Evolutionary conservation across 2,797 vertebrate genomes (phyloP).

Genomic region (Anisognathus igniventris): DNA sequence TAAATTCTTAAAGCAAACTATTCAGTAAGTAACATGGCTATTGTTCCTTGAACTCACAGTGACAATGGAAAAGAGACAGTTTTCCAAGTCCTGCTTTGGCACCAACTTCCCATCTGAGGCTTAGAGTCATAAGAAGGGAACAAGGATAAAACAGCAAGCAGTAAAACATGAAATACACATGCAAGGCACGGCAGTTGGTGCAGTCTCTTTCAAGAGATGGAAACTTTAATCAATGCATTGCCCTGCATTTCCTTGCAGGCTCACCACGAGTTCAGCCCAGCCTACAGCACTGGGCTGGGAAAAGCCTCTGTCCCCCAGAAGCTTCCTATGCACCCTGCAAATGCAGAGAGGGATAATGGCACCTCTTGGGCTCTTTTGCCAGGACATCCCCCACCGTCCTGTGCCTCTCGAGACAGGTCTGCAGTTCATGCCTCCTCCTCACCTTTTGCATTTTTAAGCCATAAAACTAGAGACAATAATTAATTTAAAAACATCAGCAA

Average conservation of each 20-base stretch:
- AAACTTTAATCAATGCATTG: background rate
- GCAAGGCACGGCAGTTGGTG: background rate
- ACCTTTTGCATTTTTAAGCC: background rate
- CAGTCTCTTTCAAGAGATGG: background rate
- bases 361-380: background rate
- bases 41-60: background rate
- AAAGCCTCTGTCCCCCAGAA: background rate
- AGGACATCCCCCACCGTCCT: background rate
- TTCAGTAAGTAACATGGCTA: background rate
- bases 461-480: background rate
- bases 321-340: background rate
- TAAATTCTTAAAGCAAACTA: background rate
- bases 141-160: background rate
- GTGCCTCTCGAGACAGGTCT: background rate
- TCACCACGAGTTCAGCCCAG: background rate
- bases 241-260: background rate
- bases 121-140: background rate
- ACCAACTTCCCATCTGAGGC: background rate
- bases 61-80: background rate
- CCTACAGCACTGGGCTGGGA: background rate
- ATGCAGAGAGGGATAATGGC: fast-evolving
- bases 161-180: background rate
- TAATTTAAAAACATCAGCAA: background rate
- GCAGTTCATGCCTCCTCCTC: background rate
- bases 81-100: background rate